A percentile compares a stretch with the other conserved stretches of the same genome.
phyloP scores from a whole-genome alignment of 1,140 invertebrate species.

The Steinernema khuongi region DNA sequence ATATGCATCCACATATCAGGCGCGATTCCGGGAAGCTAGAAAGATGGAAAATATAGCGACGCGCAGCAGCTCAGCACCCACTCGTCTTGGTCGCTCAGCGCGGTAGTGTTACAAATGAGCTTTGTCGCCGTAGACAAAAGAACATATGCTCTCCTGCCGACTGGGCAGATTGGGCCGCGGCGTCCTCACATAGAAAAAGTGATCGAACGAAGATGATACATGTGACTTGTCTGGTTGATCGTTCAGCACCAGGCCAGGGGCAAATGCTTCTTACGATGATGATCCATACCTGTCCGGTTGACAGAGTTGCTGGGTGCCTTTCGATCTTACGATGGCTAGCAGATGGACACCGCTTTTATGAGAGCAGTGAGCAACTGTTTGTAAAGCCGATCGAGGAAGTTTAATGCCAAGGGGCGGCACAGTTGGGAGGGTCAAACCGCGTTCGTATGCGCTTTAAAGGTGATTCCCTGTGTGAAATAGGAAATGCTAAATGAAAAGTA shows the following conservation, averaged over 20 bases:
- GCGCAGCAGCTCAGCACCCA: neutral
- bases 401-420: too few species aligned
- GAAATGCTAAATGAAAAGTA: too few species aligned
- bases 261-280: neutral
- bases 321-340: too few species aligned
- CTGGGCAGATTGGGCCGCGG: neutral
- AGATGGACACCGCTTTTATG: too few species aligned
- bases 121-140: neutral
- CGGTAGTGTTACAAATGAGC: neutral
- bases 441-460: too few species aligned
- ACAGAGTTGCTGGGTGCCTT: neutral
- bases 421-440: too few species aligned
- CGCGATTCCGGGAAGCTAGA: neutral
- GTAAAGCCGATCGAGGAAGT: too few species aligned
- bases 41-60: neutral
- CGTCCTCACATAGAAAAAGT: conserved; percentile 7
- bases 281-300: neutral
- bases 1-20: neutral
- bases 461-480: too few species aligned
- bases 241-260: neutral
- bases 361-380: too few species aligned
- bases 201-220: neutral
- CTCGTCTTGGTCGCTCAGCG: too few species aligned
- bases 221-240: neutral
- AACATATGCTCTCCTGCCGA: neutral